Evolutionary conservation across 2,888 invertebrate species (phyloP), one percentile per base, ranked within the genome.

Genomic region (Erynnis tages): DNA sequence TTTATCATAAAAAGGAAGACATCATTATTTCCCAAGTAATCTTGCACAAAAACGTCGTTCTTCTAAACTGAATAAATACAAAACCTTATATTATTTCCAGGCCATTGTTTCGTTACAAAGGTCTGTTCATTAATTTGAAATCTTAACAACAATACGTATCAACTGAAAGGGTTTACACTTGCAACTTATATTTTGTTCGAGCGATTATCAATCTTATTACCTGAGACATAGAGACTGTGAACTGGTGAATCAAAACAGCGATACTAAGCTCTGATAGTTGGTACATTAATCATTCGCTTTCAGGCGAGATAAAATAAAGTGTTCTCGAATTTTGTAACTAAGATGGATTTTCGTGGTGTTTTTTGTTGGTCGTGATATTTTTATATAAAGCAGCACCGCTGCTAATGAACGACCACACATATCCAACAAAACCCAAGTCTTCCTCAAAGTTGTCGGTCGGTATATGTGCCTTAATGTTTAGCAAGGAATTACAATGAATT

Each of bases 101-200:
- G 37, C 60, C 59, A 57, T 65, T 66, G 64, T 69, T 52, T 47
- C 53, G 17, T 38, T 57, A 65, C 64, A 67, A 65, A 62, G 63
- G 53, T 56, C 21, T 45, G 54, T 61, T 56, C 69, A 69, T 69
- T 69, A 67, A 69, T 69, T 66, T 63, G 58, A 64, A 66, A 67
- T 64, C 67, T 66, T 65, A 62, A 57, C 60, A 63, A 67, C 68
- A 69, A 65, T 65, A 64, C 69, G 52, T 32, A 45, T 58, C 65
- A 65, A 58, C 62, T 62, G 59, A 59, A 65, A 62, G 64, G 61
- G 62, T 65, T 65, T 53, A 37, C 6, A 37, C 17, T 47, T 34
- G 25, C 23, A 17, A 27, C n/a, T 13, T 23, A 32, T 30, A 13
- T 21, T 10, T 32, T 14, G 8, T 8, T 17, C 13, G 35, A 19